Percentiles rank a stretch among this genome's conserved stretches.
Evolutionary conservation across 2,113 vertebrate genomes (phyloP).

Genomic region (Cinclus cinclus): DNA sequence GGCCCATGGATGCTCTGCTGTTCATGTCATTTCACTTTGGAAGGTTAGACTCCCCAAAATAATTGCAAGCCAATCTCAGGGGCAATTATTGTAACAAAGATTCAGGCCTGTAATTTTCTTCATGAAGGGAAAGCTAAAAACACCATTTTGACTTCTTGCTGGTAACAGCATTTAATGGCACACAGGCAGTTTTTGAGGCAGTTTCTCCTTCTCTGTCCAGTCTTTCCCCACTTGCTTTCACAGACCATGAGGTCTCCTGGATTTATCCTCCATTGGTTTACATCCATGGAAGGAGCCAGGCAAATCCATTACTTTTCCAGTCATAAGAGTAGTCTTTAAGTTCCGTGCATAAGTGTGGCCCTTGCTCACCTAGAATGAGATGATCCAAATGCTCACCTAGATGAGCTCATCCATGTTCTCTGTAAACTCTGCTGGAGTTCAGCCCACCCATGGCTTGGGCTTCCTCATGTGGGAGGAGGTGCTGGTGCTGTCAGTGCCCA

Average conservation of each 20-base stretch:
- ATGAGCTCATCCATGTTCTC: background rate
- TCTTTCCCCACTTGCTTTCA: background rate
- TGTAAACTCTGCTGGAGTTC: background rate
- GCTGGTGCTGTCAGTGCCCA: background rate
- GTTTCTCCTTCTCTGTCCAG: background rate
- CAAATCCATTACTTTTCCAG: background rate
- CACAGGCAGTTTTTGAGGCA: background rate
- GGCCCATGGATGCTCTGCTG: slow-evolving; percentile 8
- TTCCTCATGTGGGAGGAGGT: background rate
- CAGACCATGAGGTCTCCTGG: background rate
- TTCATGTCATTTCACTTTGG: slow-evolving; percentile 43
- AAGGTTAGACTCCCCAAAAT: slow-evolving; percentile 57
- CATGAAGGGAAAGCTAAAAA: slow-evolving; percentile 31
- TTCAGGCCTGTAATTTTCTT: slow-evolving; percentile 61
- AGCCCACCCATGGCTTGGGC: too few relatives aligned
- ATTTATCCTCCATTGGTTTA: background rate
- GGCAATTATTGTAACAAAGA: slow-evolving; percentile 62
- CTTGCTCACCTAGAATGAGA: background rate
- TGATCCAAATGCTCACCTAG: background rate
- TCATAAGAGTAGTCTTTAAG: background rate
- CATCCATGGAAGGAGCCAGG: background rate
- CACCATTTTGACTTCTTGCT: slow-evolving; percentile 16
- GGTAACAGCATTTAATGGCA: slow-evolving; percentile 44
- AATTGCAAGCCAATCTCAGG: slow-evolving; percentile 60
- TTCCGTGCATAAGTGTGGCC: background rate